A percentile compares a stretch with the other conserved stretches of the same genome.
phyloP scores from a whole-genome alignment of 2,797 vertebrate species.

The Mormyrops boulengeri region DNA sequence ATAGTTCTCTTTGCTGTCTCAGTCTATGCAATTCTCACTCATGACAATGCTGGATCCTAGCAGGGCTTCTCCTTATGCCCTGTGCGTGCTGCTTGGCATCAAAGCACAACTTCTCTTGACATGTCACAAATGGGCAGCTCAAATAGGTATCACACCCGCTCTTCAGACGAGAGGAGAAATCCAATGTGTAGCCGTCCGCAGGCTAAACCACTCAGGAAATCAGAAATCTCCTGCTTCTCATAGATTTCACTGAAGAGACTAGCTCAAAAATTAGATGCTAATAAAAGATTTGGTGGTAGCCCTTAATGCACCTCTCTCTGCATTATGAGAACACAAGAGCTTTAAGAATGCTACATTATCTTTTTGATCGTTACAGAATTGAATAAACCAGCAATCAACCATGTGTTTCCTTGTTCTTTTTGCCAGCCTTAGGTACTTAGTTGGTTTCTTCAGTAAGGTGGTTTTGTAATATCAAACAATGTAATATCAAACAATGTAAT shows the following conservation, averaged over 20 bases:
- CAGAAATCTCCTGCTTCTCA: not conserved
- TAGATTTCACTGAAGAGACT: not conserved
- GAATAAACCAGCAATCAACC: constrained; percentile 9
- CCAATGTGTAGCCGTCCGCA: not conserved
- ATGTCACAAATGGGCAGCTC: not conserved
- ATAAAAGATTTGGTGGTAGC: constrained; percentile 16
- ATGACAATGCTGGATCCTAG: not conserved
- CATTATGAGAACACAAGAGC: constrained; percentile 17
- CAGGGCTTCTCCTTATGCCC: not conserved
- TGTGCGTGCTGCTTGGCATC: not conserved
- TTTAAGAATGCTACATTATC: constrained; percentile 18
- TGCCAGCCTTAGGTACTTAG: not conserved
- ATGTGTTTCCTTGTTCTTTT: not conserved
- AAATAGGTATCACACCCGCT: not conserved
- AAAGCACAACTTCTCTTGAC: not conserved
- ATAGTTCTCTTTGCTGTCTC: not conserved
- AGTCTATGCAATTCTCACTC: not conserved
- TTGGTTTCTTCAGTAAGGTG: not conserved
- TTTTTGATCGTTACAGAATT: constrained; percentile 9
- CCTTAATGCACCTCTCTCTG: constrained; percentile 19
- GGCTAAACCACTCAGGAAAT: constrained; percentile 8
- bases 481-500: not conserved
- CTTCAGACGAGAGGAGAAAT: not conserved
- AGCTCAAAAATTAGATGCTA: constrained; percentile 20
- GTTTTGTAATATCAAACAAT: not conserved